Evolutionary conservation across 1,140 invertebrate species (phyloP).

Genomic region (Rhynchophorus ferrugineus): DNA sequence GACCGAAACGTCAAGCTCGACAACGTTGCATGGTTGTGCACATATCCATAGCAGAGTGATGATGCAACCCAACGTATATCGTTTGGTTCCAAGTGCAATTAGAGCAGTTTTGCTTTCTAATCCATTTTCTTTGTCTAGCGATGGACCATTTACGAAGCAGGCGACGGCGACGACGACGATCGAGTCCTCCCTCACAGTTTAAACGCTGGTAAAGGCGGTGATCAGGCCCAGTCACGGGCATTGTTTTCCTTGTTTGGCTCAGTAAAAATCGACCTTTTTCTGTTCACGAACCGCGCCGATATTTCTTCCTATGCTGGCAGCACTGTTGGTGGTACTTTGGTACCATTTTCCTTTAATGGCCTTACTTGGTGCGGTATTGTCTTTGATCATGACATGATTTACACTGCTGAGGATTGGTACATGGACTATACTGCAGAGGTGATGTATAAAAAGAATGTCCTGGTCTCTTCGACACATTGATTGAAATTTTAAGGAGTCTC

Average conservation of each 20-base stretch:
- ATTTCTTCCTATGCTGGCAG: slow-evolving; percentile 11
- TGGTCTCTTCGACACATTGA: too few species aligned
- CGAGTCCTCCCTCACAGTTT: slow-evolving; percentile 6
- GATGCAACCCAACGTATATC: slow-evolving; percentile 10
- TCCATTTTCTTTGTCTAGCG: slow-evolving; percentile 22
- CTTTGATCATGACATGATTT: background rate
- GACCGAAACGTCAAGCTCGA: too few species aligned
- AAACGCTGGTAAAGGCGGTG: slow-evolving; percentile 13
- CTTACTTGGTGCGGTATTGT: background rate
- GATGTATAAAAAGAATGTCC: too few species aligned
- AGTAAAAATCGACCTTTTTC: slow-evolving; percentile 11
- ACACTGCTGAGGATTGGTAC: too few species aligned
- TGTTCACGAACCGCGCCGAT: slow-evolving; percentile 4
- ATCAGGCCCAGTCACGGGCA: slow-evolving; percentile 2
- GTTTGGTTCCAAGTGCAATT: slow-evolving; percentile 9
- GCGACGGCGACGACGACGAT: too few species aligned
- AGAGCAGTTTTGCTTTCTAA: slow-evolving; percentile 22
- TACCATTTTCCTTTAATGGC: background rate
- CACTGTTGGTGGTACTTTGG: background rate
- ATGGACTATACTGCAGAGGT: too few species aligned
- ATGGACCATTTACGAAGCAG: slow-evolving; percentile 17
- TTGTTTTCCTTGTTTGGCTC: slow-evolving; percentile 20
- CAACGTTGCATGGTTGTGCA: too few species aligned
- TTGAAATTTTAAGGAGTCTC: too few species aligned
- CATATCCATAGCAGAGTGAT: slow-evolving; percentile 10